phyloP scores from a whole-genome alignment of 2,797 vertebrate species.

The Oophaga sylvatica region DNA sequence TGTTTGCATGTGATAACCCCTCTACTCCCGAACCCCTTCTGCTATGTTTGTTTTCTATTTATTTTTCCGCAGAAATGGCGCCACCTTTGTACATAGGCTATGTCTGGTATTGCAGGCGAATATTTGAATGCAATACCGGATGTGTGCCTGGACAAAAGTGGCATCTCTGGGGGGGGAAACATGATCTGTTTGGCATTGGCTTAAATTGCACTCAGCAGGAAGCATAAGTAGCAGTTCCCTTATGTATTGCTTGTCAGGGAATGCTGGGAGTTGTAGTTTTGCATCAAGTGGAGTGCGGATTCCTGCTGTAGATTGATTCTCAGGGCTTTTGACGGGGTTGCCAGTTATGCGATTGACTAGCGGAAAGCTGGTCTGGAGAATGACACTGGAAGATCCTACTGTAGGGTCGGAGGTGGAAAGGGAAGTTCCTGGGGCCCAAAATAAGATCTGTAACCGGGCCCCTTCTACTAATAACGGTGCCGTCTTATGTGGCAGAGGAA shows the following conservation, averaged over 20 bases:
- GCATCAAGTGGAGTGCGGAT: too few relatives aligned
- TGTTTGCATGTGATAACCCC: not conserved
- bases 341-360: not conserved
- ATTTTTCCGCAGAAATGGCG: too few relatives aligned
- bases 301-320: too few relatives aligned
- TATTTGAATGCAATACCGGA: too few relatives aligned
- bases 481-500: too few relatives aligned
- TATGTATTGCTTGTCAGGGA: not conserved
- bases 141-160: too few relatives aligned
- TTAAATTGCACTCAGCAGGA: too few relatives aligned
- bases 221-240: not conserved
- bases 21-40: too few relatives aligned
- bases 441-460: not conserved
- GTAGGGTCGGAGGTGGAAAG: not conserved
- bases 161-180: too few relatives aligned
- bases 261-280: too few relatives aligned
- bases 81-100: not conserved
- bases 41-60: too few relatives aligned
- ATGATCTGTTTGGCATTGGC: too few relatives aligned
- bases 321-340: not conserved
- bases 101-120: not conserved
- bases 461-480: not conserved
- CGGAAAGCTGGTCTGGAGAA: not conserved
- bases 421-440: not conserved
- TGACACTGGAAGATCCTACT: conserved; percentile 13